phyloP scores from a whole-genome alignment of 2,888 invertebrate genomes.

The Girardia tigrina region DNA sequence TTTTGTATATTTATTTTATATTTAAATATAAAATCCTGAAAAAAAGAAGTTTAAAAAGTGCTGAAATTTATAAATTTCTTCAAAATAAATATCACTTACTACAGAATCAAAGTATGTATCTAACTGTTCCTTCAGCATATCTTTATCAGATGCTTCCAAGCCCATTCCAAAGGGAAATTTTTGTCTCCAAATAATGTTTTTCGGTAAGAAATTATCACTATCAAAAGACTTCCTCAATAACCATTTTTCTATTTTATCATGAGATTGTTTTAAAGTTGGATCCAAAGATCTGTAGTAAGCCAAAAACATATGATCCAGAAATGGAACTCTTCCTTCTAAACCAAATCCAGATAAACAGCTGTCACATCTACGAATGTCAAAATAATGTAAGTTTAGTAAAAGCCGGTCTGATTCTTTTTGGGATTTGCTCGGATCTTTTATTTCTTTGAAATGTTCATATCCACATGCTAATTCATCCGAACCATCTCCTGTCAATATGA shows the following conservation, averaged over 20 bases:
- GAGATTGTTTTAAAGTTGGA: conserved; percentile 60
- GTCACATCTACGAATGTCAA: conserved; percentile 47
- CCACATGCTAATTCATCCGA: conserved; percentile 89
- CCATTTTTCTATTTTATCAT: conserved; percentile 68
- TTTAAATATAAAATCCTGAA: too few species aligned
- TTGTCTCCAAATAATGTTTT: conserved; percentile 75
- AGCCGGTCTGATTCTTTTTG: conserved; percentile 65
- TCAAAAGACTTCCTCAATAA: conserved; percentile 70
- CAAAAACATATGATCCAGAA: conserved; percentile 72
- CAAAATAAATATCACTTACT: not conserved
- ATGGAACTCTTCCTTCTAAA: conserved; percentile 63
- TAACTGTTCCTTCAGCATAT: not conserved
- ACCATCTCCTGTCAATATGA: conserved; percentile 76
- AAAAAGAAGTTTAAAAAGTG: too few species aligned
- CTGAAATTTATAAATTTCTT: too few species aligned
- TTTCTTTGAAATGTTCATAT: conserved; percentile 81
- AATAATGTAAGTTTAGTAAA: conserved; percentile 56
- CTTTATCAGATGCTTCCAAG: not conserved
- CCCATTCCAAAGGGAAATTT: conserved; percentile 62
- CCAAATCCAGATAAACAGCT: conserved; percentile 44
- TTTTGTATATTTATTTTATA: too few species aligned
- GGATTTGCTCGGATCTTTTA: conserved; percentile 61
- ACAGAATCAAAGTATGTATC: not conserved
- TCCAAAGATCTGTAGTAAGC: conserved; percentile 65
- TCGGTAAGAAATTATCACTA: conserved; percentile 61